Conservation (phyloP, 2,797 vertebrate genomes). For the Lindbergichthys nudifrons region DNA sequence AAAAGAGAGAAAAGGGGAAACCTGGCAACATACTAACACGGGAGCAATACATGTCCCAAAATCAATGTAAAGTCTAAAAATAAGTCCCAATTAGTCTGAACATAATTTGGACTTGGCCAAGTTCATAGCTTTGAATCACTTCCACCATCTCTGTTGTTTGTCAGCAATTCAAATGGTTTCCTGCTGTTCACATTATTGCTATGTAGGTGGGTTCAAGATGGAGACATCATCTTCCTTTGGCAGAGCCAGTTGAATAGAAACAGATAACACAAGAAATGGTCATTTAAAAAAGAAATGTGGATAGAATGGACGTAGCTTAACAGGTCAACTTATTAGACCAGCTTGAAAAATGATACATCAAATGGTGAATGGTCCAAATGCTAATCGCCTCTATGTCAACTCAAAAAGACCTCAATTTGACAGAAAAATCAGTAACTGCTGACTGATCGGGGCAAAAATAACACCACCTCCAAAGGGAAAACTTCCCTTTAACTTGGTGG, state of each 20-base stretch:
- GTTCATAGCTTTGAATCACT: constrained; percentile 5
- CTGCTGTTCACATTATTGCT: constrained; percentile 4
- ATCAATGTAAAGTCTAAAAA: constrained; percentile 21
- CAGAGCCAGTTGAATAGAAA: neutral
- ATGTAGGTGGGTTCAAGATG: constrained; percentile 3
- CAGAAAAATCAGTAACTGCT: neutral
- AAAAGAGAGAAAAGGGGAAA: neutral
- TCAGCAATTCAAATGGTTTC: neutral
- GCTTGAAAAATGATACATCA: neutral
- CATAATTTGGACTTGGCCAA: neutral
- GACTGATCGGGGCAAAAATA: neutral
- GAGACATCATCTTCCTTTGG: neutral
- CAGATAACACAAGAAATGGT: constrained; percentile 11
- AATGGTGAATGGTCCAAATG: neutral
- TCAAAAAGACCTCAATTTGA: neutral
- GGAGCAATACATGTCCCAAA: constrained; percentile 2
- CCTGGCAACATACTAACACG: neutral
- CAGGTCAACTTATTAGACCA: neutral
- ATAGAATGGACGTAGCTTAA: neutral
- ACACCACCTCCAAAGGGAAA: neutral
- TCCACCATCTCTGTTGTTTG: neutral
- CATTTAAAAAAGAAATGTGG: neutral
- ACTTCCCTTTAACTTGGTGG: neutral
- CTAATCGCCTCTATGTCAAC: neutral
- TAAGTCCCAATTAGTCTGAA: constrained; percentile 10